phyloP scores from a whole-genome alignment of 1,140 invertebrate species.

The Phymorhynchus buccinoides region DNA sequence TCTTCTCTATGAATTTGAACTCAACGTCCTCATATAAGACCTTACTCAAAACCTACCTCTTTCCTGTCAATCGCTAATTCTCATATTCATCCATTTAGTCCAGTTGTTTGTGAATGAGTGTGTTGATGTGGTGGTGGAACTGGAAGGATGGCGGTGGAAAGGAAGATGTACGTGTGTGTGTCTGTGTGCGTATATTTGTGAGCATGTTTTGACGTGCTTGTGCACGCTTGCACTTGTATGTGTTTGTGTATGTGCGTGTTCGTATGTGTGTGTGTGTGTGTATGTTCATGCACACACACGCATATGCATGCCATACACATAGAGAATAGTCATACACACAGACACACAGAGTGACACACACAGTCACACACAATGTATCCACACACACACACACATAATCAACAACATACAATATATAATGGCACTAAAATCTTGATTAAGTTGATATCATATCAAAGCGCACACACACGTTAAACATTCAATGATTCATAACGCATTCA shows the following conservation, averaged over 20 bases:
- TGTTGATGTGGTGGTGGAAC: no score
- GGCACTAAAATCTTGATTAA: neutral
- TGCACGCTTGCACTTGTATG: neutral
- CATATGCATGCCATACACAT: neutral
- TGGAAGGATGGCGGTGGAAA: no score
- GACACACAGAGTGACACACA: constrained; percentile 4
- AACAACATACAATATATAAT: neutral
- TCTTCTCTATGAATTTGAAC: no score
- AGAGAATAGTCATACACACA: neutral
- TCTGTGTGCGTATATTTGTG: neutral
- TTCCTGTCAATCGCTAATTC: no score
- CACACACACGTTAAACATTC: no score
- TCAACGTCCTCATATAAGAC: no score
- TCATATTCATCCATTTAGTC: no score
- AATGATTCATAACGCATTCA: no score
- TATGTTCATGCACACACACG: no score
- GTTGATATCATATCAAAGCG: neutral
- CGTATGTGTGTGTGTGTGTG: no score
- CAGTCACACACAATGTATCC: neutral
- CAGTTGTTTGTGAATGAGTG: no score
- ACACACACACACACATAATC: neutral
- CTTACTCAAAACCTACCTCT: no score
- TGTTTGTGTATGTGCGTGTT: neutral
- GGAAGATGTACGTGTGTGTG: neutral
- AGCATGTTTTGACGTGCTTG: neutral